Base-by-base conservation (phyloP, 2,888 invertebrate genomes). In the Sipunculus nudus region DNA sequence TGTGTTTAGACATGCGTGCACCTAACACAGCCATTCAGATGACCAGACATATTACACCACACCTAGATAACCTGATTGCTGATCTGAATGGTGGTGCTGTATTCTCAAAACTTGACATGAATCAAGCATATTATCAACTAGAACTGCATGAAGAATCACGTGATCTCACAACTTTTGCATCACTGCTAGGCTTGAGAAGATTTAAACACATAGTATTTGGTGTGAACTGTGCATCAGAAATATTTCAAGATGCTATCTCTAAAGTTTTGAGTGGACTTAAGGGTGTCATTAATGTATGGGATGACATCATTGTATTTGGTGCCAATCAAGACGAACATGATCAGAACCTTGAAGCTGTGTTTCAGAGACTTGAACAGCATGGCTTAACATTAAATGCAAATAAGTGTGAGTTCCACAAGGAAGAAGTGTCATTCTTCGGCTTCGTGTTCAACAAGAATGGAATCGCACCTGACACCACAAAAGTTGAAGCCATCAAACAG, bases 1-100 rank as follows among this genome's bases (percentile, higher is more conserved):
- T 74, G 4, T 73, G 71, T 52, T 61, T 71, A 2, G 71, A 74
- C 45, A 72, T 73, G 74, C 48, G 65, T 26, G 50, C 59, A 52
- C 49, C 69, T 3, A 71, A 74, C 48, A 63, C 53, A 29, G 71
- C 71, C 0, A 65, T 72, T n/a, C 32, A 62, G 47, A 32, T 39
- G 19, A 39, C 29, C 23, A 29, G 56, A 19, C 52, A 63, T 32
- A 23, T 23, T 2, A 49, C 46, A n/a, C 57, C 56, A 25, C 49
- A 57, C 16, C 19, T 50, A 2, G 43, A 38, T 45, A 57, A 61
- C n/a, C 13, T 58, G 4, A 23, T 49, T 25, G 21, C 32, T 49
- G 61, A 61, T n/a, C n/a, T 61, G 38, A 49, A 49, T 43, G 61
- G 61, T 35, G 28, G 57, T 16, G 50, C 29, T 25, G 19, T 1